Evolutionary conservation across 1,140 invertebrate species (phyloP).

Genomic region (Lepidurus apus): DNA sequence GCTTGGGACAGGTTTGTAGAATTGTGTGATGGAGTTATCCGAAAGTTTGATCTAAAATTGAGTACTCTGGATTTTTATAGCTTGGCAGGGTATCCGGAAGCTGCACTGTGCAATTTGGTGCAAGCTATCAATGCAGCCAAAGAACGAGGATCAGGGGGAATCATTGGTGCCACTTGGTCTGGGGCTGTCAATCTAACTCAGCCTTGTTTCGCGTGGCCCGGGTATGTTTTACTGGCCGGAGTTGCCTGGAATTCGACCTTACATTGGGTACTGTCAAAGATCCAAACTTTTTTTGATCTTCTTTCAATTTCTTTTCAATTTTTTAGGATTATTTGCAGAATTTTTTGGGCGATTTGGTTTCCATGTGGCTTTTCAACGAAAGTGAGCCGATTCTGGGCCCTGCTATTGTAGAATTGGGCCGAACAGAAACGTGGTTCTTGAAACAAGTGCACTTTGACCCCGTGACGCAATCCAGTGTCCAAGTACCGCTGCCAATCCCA

Average conservation of each 20-base stretch:
- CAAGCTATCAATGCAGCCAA: constrained; percentile 54
- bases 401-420: constrained; percentile 56
- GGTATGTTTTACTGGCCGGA: constrained; percentile 57
- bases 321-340: constrained; percentile 51
- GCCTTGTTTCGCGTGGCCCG: constrained; percentile 60
- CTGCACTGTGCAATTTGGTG: constrained; percentile 56
- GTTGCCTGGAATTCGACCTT: constrained; percentile 58
- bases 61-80: constrained; percentile 40
- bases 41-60: too few relatives aligned
- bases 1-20: constrained; percentile 55
- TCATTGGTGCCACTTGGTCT: constrained; percentile 61
- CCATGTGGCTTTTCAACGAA: constrained; percentile 56
- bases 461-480: constrained; percentile 44
- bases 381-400: constrained; percentile 50
- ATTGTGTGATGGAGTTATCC: neutral
- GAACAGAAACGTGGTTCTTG: constrained; percentile 54
- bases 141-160: constrained; percentile 52
- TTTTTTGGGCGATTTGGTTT: constrained; percentile 54
- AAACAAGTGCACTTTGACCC: constrained; percentile 6
- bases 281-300: neutral
- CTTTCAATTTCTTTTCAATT: constrained; percentile 30
- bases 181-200: constrained; percentile 59
- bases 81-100: constrained; percentile 59
- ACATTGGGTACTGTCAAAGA: constrained; percentile 47
- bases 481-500: constrained; percentile 54